phyloP scores from a whole-genome alignment of 2,797 vertebrate genomes.

The Labroides dimidiatus region DNA sequence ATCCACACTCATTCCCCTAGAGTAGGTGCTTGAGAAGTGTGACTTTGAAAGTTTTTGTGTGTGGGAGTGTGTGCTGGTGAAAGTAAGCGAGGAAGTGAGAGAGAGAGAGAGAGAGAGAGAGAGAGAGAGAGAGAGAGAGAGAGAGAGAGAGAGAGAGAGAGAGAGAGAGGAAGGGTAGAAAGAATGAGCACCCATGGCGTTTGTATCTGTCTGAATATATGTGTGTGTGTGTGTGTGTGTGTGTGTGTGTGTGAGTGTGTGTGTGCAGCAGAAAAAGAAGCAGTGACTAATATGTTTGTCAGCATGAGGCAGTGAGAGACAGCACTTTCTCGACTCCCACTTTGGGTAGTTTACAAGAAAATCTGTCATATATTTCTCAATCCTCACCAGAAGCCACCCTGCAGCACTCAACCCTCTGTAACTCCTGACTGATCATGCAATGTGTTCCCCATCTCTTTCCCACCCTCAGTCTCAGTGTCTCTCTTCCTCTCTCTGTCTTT shows the following conservation, averaged over 20 bases:
- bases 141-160: not conserved
- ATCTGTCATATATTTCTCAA: conserved; percentile 70
- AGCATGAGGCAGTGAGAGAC: conserved; percentile 64
- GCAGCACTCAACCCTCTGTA: conserved; percentile 71
- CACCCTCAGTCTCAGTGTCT: conserved; percentile 49
- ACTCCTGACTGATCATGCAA: conserved; percentile 77
- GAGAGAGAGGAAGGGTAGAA: conserved; percentile 15
- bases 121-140: conserved; percentile 17
- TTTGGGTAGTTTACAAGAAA: conserved; percentile 74
- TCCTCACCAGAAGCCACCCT: conserved; percentile 66
- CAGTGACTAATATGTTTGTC: conserved; percentile 75
- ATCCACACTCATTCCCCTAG: conserved; percentile 70
- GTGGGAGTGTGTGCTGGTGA: conserved; percentile 60
- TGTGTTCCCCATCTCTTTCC: conserved; percentile 59
- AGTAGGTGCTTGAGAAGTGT: conserved; percentile 75
- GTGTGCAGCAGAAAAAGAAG: conserved; percentile 8
- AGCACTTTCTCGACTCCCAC: conserved; percentile 63
- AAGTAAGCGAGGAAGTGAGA: conserved; percentile 42
- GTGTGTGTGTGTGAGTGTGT: too few relatives aligned
- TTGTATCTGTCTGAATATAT: conserved; percentile 27
- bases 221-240: not conserved
- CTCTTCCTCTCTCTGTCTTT: conserved; percentile 48
- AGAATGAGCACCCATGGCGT: conserved; percentile 46
- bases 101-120: conserved; percentile 28
- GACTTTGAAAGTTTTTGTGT: conserved; percentile 75